Conservation (phyloP, 1,140 invertebrate species). For the Penaeus vannamei region DNA sequence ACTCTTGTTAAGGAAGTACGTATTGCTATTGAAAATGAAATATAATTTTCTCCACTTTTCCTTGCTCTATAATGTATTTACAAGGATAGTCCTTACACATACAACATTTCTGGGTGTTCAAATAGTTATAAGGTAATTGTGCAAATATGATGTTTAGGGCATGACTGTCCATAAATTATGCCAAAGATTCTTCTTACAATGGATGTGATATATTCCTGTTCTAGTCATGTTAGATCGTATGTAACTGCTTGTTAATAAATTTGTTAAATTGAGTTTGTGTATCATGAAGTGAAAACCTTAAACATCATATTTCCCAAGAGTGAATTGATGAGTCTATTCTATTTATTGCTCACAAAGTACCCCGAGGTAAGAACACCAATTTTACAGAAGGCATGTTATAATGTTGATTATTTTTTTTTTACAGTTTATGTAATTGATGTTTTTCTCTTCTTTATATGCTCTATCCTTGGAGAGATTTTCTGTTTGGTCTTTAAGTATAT, state of each 20-base stretch:
- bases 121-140: slow-evolving; percentile 45
- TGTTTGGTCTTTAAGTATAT: no score
- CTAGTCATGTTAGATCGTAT: slow-evolving; percentile 49
- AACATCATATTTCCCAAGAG: slow-evolving; percentile 58
- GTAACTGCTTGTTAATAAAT: slow-evolving; percentile 60
- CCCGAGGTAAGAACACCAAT: slow-evolving; percentile 37
- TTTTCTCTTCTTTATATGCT: no score
- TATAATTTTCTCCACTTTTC: no score
- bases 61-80: background rate
- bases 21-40: no score
- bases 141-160: slow-evolving; percentile 59
- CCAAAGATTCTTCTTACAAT: slow-evolving; percentile 22
- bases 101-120: slow-evolving; percentile 48
- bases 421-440: no score
- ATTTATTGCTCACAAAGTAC: slow-evolving; percentile 58
- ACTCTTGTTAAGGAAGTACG: no score
- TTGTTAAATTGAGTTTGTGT: slow-evolving; percentile 54
- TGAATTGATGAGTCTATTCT: slow-evolving; percentile 59
- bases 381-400: no score
- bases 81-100: slow-evolving; percentile 31
- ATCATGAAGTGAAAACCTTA: slow-evolving; percentile 46
- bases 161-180: slow-evolving; percentile 31
- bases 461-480: no score
- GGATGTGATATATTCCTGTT: slow-evolving; percentile 51
- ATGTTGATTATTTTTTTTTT: no score